These are phyloP conservation scores for Chloroceryle amazona DNA, from an alignment of 2,797 vertebrate genomes.

Conservation along the genomic window DNA sequence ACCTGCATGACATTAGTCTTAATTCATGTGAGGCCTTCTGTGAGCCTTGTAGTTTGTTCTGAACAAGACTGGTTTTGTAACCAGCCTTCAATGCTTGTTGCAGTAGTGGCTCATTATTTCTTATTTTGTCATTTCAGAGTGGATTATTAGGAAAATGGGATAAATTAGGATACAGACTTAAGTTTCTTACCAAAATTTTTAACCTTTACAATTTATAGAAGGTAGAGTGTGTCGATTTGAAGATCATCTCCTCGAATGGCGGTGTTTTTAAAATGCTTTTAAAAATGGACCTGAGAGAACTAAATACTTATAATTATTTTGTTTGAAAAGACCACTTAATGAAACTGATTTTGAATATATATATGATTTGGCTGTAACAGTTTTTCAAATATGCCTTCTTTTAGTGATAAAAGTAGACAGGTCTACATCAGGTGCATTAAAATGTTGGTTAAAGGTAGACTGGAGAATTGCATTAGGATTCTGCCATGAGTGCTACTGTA, in stretches of 20 bases:
- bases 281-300: background rate
- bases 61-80: background rate
- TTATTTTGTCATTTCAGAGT: background rate
- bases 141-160: background rate
- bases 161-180: background rate
- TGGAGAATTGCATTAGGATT: background rate
- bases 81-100: background rate
- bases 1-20: background rate
- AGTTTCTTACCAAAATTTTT: background rate
- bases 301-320: background rate
- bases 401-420: background rate
- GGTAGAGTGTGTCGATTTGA: background rate
- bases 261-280: background rate
- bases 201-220: background rate
- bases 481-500: background rate
- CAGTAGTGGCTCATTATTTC: background rate
- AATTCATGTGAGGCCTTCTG: background rate
- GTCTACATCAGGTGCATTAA: background rate
- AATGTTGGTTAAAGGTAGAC: background rate
- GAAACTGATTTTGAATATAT: background rate
- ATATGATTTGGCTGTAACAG: background rate
- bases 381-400: background rate
- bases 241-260: background rate
- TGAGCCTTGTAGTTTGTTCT: background rate
- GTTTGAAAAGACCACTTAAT: background rate